Evolutionary conservation across 2,888 invertebrate species (phyloP), one percentile per base, ranked within the genome.

Genomic region (Dynastes maya): DNA sequence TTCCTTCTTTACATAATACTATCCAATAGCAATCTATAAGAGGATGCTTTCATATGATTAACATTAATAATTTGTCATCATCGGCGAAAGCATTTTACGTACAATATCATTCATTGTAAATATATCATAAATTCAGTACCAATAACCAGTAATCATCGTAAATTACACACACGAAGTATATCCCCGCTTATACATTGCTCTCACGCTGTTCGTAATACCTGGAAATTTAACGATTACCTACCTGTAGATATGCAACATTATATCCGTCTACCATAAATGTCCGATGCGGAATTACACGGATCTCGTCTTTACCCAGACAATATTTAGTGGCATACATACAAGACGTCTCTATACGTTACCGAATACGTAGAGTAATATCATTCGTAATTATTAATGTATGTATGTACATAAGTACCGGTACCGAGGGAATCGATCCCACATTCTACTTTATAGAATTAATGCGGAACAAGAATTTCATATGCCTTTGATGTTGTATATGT

Each of bases 371-470:
- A 61, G 61, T 11, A 61, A 16, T 11, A 27, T 61, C 13, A 61
- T 22, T 6, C 61, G 29, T 22, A 6, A 61, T 61, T 45, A 61
- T 61, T 37, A 37, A 37, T 37, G 32, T 37, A 37, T 37, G 32
- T 37, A 22, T 37, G 32, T 37, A 37, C 29, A 11, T 29, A 3
- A 22, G 61, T 29, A 27, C n/a, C 6, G 8, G 11, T 22, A 29
- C 61, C 13, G 16, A 22, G 27, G 61, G 8, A 61, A 9, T 27
- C 9, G 61, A 11, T 61, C 61, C 22, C 61, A 61, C 61, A 61
- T 61, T 61, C 61, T 61, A 61, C 61, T 61, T 61, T 22, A 61
- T 27, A n/a, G 29, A 61, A 61, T 55, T 55, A 22, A 55, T 61
- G 16, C 61, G 61, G 22, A 29, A 61, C 16, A 16, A 27, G 5